Evolutionary conservation across 2,888 invertebrate species (phyloP).

Genomic region (Acholoe squamosa): DNA sequence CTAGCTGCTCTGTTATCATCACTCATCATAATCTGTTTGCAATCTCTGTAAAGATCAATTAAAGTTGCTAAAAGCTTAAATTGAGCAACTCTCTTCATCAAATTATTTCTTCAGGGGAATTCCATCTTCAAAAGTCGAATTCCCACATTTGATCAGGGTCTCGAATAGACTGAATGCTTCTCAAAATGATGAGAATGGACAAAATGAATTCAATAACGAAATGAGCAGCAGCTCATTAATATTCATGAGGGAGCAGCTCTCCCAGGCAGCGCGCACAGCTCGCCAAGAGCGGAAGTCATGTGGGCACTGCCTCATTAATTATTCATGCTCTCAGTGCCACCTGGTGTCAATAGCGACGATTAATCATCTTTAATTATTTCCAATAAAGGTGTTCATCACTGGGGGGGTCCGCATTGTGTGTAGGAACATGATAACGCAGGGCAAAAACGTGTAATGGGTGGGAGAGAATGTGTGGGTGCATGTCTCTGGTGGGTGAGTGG

Average conservation of each 20-base stretch:
- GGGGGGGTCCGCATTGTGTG: neutral
- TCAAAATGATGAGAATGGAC: neutral
- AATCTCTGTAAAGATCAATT: no score
- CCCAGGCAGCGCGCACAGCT: constrained; percentile 11
- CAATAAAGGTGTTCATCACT: constrained; percentile 36
- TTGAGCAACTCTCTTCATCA: no score
- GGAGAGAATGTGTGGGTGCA: neutral
- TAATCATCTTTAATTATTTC: constrained; percentile 62
- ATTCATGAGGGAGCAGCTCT: neutral
- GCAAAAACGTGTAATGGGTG: neutral
- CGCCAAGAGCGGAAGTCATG: constrained; percentile 35
- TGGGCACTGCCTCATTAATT: constrained; percentile 42
- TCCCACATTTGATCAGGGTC: no score
- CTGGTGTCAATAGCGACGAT: constrained; percentile 34
- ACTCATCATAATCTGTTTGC: no score
- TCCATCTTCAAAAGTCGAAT: no score
- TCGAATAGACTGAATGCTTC: no score
- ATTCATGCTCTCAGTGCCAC: constrained; percentile 40
- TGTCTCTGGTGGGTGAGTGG: neutral
- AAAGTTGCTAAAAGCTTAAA: no score
- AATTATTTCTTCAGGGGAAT: no score
- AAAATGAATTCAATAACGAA: neutral
- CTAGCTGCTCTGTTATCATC: no score
- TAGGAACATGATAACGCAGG: neutral
- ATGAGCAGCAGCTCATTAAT: neutral